Percentiles rank a stretch among this genome's conserved stretches.
Evolutionary conservation across 2,888 invertebrate genomes (phyloP).

Genomic region (Melanophora roralis): DNA sequence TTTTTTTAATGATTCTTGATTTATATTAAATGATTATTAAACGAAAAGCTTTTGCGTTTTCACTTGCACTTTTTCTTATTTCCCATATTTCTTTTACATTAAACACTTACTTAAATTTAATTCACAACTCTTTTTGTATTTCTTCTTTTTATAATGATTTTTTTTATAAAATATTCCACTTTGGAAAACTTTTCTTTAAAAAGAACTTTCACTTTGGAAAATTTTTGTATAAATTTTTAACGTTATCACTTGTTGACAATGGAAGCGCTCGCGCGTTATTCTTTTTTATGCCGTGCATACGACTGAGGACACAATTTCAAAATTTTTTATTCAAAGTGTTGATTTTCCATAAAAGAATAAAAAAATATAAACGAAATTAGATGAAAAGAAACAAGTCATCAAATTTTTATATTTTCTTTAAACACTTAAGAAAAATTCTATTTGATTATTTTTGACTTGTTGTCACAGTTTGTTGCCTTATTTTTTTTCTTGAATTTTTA

Average conservation of each 20-base stretch:
- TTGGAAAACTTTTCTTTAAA: slow-evolving; percentile 29
- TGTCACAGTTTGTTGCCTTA: slow-evolving; percentile 33
- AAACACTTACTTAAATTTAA: slow-evolving; percentile 20
- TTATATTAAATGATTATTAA: slow-evolving; percentile 13
- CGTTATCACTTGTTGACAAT: slow-evolving; percentile 37
- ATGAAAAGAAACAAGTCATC: slow-evolving; percentile 28
- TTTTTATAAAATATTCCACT: neutral
- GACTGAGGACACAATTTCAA: slow-evolving; percentile 50
- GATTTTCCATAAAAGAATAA: slow-evolving; percentile 36
- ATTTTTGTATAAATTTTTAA: too few species aligned
- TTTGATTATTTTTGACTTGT: slow-evolving; percentile 21
- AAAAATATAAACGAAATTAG: slow-evolving; percentile 33
- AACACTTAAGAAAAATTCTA: slow-evolving; percentile 8
- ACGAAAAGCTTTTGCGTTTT: slow-evolving; percentile 6
- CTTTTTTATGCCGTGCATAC: slow-evolving; percentile 52
- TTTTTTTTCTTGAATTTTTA: slow-evolving; percentile 41
- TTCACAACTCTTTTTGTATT: slow-evolving; percentile 46
- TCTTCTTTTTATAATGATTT: neutral
- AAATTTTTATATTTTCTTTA: slow-evolving; percentile 27
- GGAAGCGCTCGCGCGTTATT: slow-evolving; percentile 49
- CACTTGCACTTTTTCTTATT: neutral
- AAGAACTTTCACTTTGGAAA: slow-evolving; percentile 7
- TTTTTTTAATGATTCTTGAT: slow-evolving; percentile 22
- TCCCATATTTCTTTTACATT: slow-evolving; percentile 37
- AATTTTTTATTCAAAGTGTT: slow-evolving; percentile 53